Percentiles rank a stretch among this genome's conserved stretches.
These are phyloP conservation scores for Onthophagus sagittarius DNA, from an alignment of 2,888 invertebrate genomes.

Conservation along the genomic window DNA sequence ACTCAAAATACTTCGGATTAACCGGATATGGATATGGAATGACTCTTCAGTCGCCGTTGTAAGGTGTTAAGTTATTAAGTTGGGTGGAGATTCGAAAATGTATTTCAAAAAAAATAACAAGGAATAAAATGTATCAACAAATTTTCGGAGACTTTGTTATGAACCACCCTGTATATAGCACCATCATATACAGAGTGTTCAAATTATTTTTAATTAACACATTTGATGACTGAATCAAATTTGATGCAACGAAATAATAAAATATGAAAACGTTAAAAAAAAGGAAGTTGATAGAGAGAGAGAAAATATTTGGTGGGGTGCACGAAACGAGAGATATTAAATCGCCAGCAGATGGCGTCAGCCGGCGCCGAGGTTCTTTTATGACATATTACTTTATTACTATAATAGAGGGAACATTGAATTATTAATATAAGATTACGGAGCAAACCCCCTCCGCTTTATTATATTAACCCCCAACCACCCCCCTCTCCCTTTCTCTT, in stretches of 20 bases:
- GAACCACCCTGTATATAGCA: too few species aligned
- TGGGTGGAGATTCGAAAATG: slow-evolving; percentile 3
- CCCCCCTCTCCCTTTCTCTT: neutral
- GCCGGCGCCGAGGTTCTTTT: slow-evolving; percentile 34
- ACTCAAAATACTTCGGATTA: slow-evolving; percentile 50
- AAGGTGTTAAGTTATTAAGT: slow-evolving; percentile 18
- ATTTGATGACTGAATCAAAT: too few species aligned
- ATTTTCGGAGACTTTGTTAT: neutral
- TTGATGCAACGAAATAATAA: too few species aligned
- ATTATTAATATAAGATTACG: slow-evolving; percentile 51
- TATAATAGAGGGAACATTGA: slow-evolving; percentile 51
- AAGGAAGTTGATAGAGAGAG: too few species aligned
- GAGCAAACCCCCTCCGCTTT: slow-evolving; percentile 11
- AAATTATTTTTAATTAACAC: too few species aligned
- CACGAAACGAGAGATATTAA: slow-evolving; percentile 43
- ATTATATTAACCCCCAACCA: neutral
- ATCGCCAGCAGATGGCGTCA: slow-evolving; percentile 47
- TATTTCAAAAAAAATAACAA: slow-evolving; percentile 18
- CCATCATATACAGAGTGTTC: too few species aligned
- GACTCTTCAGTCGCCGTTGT: slow-evolving; percentile 29
- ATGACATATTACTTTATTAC: slow-evolving; percentile 52
- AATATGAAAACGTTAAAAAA: too few species aligned
- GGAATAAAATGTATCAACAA: slow-evolving; percentile 4
- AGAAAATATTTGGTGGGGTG: neutral
- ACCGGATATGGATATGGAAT: slow-evolving; percentile 50